These are phyloP conservation scores for Lordiphosa andalusiaca DNA, from an alignment of 2,888 invertebrate species.

Conservation along the genomic window DNA sequence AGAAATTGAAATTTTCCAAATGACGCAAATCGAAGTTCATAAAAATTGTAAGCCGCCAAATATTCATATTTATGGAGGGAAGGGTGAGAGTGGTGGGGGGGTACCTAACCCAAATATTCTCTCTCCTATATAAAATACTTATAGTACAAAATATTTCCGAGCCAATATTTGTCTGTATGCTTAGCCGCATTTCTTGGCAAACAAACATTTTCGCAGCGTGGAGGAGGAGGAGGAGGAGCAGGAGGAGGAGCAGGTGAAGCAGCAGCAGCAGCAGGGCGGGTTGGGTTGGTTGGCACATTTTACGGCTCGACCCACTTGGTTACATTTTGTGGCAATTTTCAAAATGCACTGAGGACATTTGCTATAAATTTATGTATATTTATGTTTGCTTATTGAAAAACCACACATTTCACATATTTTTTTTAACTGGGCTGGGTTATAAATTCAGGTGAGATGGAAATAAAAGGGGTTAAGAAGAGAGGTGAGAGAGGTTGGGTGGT, in stretches of 20 bases:
- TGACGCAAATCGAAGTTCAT: conserved; percentile 36
- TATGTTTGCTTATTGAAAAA: conserved; percentile 65
- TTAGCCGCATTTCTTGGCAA: conserved; percentile 57
- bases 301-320: conserved; percentile 59
- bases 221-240: conserved; percentile 41
- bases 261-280: not conserved
- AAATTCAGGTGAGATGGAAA: conserved; percentile 26
- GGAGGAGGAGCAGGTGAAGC: conserved; percentile 51
- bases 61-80: conserved; percentile 38
- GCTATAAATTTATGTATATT: conserved; percentile 61
- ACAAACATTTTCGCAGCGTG: conserved; percentile 28
- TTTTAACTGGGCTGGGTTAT: conserved; percentile 25
- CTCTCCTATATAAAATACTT: conserved; percentile 22
- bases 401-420: conserved; percentile 22
- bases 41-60: conserved; percentile 22
- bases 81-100: not conserved
- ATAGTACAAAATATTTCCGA: conserved; percentile 27
- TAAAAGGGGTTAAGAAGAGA: conserved; percentile 3
- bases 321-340: conserved; percentile 65
- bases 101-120: conserved; percentile 23
- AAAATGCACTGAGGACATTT: conserved; percentile 60
- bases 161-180: conserved; percentile 53
- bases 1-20: conserved; percentile 52
- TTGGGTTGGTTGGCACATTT: conserved; percentile 57
- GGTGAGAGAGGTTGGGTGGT: conserved; percentile 39